Evolutionary conservation across 2,797 vertebrate genomes (phyloP).

Genomic region (Cryptoprocta ferox): DNA sequence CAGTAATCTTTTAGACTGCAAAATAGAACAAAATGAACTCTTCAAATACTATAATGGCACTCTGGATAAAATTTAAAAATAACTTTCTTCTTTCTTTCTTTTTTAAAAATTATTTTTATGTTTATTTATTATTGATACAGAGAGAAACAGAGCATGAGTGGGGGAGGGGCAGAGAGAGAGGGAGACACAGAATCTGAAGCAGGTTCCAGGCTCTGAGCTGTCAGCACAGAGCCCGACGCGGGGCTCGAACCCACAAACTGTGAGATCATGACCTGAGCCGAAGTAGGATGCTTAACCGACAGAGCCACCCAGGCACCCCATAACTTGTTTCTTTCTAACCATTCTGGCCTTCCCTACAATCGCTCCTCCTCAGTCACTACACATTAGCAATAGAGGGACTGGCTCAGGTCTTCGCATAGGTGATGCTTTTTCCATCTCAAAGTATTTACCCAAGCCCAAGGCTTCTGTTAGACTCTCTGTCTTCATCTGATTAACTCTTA

Average conservation of each 20-base stretch:
- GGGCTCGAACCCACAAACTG: too few relatives aligned
- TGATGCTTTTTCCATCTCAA: background rate
- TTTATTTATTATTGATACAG: too few relatives aligned
- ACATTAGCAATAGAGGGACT: accelerated
- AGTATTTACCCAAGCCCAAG: background rate
- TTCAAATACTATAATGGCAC: background rate
- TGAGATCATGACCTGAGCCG: too few relatives aligned
- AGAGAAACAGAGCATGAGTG: too few relatives aligned
- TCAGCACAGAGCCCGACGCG: too few relatives aligned
- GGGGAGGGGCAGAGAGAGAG: too few relatives aligned
- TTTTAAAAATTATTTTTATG: too few relatives aligned
- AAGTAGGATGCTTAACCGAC: too few relatives aligned
- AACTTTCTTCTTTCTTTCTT: background rate
- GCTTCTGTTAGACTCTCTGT: background rate
- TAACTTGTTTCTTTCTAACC: background rate
- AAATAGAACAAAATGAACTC: background rate
- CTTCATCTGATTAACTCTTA: background rate
- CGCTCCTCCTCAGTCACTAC: background rate
- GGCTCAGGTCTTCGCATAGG: background rate
- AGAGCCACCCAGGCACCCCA: too few relatives aligned
- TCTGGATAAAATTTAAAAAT: background rate
- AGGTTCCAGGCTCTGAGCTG: too few relatives aligned
- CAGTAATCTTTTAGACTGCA: background rate
- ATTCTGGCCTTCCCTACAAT: background rate
- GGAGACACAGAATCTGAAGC: too few relatives aligned